These are phyloP conservation scores for Enoplolaimus lenunculus DNA, from an alignment of 2,888 invertebrate species.

Conservation along the genomic window DNA sequence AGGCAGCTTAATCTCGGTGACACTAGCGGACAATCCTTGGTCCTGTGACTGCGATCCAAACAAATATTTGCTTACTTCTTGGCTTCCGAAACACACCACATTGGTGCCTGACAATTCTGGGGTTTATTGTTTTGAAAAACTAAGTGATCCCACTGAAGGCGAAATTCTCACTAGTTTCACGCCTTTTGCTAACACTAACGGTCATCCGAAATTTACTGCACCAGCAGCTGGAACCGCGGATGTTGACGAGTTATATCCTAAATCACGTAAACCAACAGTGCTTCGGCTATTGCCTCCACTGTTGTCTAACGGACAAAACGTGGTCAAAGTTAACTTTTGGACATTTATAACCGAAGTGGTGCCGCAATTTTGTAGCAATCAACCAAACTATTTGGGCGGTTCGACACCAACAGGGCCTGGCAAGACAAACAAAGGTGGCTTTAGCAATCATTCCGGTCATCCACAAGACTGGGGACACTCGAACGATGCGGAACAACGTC, in stretches of 20 bases:
- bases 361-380: conserved; percentile 20
- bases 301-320: conserved; percentile 16
- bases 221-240: no score
- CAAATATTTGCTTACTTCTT: conserved; percentile 16
- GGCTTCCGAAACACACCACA: conserved; percentile 14
- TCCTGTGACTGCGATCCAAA: conserved; percentile 36
- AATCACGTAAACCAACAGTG: no score
- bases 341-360: conserved; percentile 23
- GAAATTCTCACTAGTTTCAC: no score
- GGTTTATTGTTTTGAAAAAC: conserved; percentile 19
- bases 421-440: no score
- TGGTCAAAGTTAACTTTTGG: conserved; percentile 25
- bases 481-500: background rate
- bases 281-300: conserved; percentile 30
- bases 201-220: no score
- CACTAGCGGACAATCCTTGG: conserved; percentile 34
- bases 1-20: conserved; percentile 21
- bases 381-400: no score
- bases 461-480: background rate
- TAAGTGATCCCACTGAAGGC: background rate
- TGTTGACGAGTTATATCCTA: no score
- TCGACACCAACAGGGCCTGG: background rate
- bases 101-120: background rate
- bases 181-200: no score
- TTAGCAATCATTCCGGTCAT: no score